A percentile compares a stretch with the other conserved stretches of the same genome.
Conservation (phyloP, 64 coral and sea anemone genomes). For the Astreopora myriophthalma region DNA sequence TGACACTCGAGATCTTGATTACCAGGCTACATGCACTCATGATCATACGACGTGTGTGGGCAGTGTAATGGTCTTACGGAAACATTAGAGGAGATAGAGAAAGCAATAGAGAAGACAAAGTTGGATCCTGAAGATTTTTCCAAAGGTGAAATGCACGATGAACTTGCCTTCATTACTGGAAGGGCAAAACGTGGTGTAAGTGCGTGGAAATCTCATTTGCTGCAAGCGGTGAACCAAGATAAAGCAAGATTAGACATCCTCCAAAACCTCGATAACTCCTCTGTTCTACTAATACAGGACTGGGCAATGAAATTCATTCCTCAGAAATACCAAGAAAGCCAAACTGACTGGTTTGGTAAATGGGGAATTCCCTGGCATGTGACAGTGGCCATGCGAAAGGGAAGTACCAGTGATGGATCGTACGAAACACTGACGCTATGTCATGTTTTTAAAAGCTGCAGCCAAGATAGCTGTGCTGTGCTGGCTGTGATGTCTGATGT, state of each 20-base stretch:
- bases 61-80: background rate
- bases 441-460: background rate
- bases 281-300: conserved; percentile 1
- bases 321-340: conserved; percentile 14
- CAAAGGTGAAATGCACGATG: background rate
- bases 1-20: background rate
- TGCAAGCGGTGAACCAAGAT: background rate
- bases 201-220: conserved; percentile 25
- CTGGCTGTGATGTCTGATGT: background rate
- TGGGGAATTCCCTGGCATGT: conserved; percentile 14
- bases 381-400: background rate
- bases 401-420: background rate
- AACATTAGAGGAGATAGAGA: conserved; percentile 5
- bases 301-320: conserved; percentile 20
- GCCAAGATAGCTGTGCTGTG: background rate
- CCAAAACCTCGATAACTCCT: background rate
- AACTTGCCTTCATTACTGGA: background rate
- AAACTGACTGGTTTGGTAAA: conserved; percentile 34
- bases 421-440: background rate
- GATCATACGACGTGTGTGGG: background rate
- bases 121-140: background rate
- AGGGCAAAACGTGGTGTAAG: background rate
- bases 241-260: conserved; percentile 11
- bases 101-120: background rate
- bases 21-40: background rate